Percentiles rank a stretch among this genome's conserved stretches.
These are phyloP conservation scores for Amphiura filiformis DNA, from an alignment of 35 echinoderm and acorn worm species.

Conservation along the genomic window DNA sequence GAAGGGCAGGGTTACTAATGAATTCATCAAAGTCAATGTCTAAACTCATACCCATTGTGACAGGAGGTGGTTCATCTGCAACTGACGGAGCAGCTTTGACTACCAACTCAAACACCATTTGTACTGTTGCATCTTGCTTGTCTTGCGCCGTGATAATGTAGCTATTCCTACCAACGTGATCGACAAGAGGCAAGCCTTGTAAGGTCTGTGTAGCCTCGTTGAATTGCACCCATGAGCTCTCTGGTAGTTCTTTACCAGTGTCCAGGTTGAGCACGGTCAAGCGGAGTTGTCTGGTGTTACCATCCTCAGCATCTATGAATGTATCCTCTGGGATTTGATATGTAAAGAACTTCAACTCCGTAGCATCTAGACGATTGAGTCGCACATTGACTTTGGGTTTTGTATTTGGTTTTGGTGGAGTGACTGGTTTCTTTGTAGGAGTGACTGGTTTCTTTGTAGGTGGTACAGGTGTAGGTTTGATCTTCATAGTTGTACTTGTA, in stretches of 20 bases:
- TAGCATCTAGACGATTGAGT: constrained; percentile 40
- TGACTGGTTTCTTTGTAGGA: neutral
- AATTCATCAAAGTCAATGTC: constrained; percentile 94
- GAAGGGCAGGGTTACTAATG: constrained; percentile 57
- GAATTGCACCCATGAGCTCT: constrained; percentile 67
- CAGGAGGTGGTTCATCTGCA: constrained; percentile 45
- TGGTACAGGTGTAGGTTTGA: constrained; percentile 13
- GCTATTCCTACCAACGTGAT: constrained; percentile 2
- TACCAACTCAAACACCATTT: constrained; percentile 63
- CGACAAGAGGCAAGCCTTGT: constrained; percentile 35
- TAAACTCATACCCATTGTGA: constrained; percentile 74
- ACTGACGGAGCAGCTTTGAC: constrained; percentile 39
- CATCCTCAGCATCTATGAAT: constrained; percentile 85
- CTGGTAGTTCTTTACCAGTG: constrained; percentile 26
- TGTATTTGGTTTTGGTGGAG: constrained; percentile 27
- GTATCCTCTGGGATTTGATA: constrained; percentile 70
- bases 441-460: constrained; percentile 13
- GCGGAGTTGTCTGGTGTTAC: constrained; percentile 53
- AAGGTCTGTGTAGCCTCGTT: constrained; percentile 68
- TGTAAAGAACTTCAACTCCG: constrained; percentile 17
- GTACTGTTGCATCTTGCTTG: constrained; percentile 27
- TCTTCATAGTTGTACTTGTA: neutral
- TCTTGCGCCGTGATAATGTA: constrained; percentile 75
- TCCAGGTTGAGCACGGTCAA: constrained; percentile 21
- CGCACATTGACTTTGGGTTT: constrained; percentile 27